A percentile compares a stretch with the other conserved stretches of the same genome.
These are phyloP conservation scores for Sminthurinus aureus DNA, from an alignment of 2,888 invertebrate species.

Conservation along the genomic window DNA sequence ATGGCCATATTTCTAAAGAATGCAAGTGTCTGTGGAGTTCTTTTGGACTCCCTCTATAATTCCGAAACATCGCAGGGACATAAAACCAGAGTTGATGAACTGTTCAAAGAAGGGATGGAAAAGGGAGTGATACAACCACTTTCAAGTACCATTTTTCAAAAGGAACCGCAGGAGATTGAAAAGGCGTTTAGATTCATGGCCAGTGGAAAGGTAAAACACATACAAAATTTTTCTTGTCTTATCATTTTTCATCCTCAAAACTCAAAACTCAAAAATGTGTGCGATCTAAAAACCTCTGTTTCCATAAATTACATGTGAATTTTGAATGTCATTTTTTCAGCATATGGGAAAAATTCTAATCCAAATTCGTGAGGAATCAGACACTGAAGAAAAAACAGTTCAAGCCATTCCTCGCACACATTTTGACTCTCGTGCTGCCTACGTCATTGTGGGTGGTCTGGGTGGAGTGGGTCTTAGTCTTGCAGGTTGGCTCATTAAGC, in stretches of 20 bases:
- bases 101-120: constrained; percentile 85
- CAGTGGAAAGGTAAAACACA: constrained; percentile 44
- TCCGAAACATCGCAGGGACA: constrained; percentile 72
- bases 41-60: constrained; percentile 92
- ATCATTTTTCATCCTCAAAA: no score
- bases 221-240: no score
- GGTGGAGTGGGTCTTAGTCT: constrained; percentile 93
- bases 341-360: constrained; percentile 23
- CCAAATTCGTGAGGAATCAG: background rate
- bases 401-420: constrained; percentile 50
- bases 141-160: constrained; percentile 82
- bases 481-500: constrained; percentile 82
- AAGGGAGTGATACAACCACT: constrained; percentile 89
- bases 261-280: no score
- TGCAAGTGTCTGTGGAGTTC: constrained; percentile 96
- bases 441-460: constrained; percentile 75
- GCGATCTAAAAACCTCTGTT: no score
- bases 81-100: constrained; percentile 76
- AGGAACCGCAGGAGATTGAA: constrained; percentile 78
- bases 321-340: no score
- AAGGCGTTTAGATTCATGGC: constrained; percentile 73
- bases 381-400: background rate
- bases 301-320: no score
- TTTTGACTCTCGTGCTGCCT: constrained; percentile 67
- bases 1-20: constrained; percentile 97